A percentile compares a stretch with the other conserved stretches of the same genome.
Evolutionary conservation across 2,113 vertebrate species (phyloP).

Genomic region (Melierax canorus): DNA sequence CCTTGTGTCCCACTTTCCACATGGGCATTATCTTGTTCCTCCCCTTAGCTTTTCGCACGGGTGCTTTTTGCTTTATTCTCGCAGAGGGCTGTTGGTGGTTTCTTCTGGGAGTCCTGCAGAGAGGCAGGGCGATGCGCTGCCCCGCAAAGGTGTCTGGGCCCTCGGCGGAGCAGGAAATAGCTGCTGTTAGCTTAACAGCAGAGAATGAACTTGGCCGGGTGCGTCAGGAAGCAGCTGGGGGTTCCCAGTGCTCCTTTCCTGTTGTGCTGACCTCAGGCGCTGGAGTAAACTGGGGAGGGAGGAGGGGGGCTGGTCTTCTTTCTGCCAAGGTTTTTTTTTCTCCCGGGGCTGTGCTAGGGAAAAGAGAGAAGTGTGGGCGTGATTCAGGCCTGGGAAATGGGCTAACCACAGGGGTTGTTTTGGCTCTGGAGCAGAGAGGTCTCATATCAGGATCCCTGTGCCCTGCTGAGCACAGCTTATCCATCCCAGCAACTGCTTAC

Average conservation of each 20-base stretch:
- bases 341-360: not conserved
- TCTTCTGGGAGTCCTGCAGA: not conserved
- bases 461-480: not conserved
- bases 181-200: not conserved
- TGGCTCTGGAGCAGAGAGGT: not conserved
- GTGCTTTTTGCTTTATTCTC: not conserved
- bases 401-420: not conserved
- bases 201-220: not conserved
- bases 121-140: not conserved
- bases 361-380: not conserved
- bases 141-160: not conserved
- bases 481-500: not conserved
- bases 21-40: not conserved
- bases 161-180: not conserved
- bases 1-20: rapidly evolving
- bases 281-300: not conserved
- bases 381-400: not conserved
- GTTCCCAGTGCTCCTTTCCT: slow-evolving; percentile 16
- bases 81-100: not conserved
- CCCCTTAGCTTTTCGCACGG: not conserved
- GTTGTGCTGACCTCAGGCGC: not conserved
- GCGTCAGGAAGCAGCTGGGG: not conserved
- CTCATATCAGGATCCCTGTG: rapidly evolving
- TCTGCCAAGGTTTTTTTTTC: not conserved
- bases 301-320: not conserved